Percentiles rank a stretch among this genome's conserved stretches.
Conservation (phyloP, 2,113 vertebrate genomes). For the Entelurus aequoreus region DNA sequence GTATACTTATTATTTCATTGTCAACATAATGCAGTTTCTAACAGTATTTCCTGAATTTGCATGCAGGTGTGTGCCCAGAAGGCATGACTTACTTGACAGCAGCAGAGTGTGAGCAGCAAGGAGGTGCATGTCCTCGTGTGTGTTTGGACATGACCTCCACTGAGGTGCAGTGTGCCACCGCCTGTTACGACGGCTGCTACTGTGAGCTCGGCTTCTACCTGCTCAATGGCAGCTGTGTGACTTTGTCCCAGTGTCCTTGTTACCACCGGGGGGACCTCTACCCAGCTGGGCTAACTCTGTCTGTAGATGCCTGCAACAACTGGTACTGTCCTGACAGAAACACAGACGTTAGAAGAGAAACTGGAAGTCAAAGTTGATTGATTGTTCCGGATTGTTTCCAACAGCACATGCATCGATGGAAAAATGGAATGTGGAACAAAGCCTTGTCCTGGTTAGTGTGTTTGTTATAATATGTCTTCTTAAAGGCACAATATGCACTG, state of each 20-base stretch:
- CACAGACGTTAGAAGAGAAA: not conserved
- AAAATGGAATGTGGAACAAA: conserved; percentile 73
- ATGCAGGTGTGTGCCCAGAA: conserved; percentile 74
- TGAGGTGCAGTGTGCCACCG: conserved; percentile 74
- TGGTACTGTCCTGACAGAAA: conserved; percentile 65
- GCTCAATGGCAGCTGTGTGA: conserved; percentile 75
- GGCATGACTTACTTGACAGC: conserved; percentile 68
- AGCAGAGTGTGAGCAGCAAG: conserved; percentile 69
- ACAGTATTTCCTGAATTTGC: not conserved
- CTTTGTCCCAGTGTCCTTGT: conserved; percentile 70
- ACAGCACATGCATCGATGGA: conserved; percentile 79
- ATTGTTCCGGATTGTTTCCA: not conserved
- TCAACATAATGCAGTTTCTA: not conserved
- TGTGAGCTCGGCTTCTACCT: conserved; percentile 77
- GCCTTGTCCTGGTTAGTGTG: conserved; percentile 75
- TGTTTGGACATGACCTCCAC: conserved; percentile 75
- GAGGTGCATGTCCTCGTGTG: conserved; percentile 74
- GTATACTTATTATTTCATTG: not conserved
- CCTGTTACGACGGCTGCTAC: conserved; percentile 77
- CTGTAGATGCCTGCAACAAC: conserved; percentile 77
- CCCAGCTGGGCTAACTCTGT: conserved; percentile 40
- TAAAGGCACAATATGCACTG: not conserved
- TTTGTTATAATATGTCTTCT: not conserved
- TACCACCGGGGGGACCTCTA: conserved; percentile 71
- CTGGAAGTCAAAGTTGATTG: no score